phyloP scores from a whole-genome alignment of 2,797 vertebrate genomes.

The Scomberomorus guttatus region DNA sequence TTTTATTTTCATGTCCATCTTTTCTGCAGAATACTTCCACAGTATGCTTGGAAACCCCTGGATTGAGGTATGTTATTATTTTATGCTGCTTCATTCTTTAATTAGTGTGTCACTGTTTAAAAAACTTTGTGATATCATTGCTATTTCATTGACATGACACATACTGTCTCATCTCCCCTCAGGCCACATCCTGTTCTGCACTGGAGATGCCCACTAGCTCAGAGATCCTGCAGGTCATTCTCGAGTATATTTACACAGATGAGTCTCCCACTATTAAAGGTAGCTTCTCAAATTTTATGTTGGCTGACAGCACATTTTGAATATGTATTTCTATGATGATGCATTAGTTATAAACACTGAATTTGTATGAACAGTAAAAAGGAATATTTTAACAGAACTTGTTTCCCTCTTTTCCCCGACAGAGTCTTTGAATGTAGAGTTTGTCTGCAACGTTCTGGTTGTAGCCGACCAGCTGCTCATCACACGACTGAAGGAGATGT shows the following conservation, averaged over 20 bases:
- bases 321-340: not conserved
- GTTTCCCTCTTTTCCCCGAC: slow-evolving; percentile 42
- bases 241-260: slow-evolving; percentile 97
- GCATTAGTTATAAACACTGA: not conserved
- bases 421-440: slow-evolving; percentile 95
- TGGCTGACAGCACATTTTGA: not conserved
- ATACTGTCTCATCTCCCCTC: slow-evolving; percentile 26
- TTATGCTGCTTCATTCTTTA: not conserved
- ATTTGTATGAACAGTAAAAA: not conserved
- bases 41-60: slow-evolving; percentile 98
- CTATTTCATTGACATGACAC: not conserved
- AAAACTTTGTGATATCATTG: not conserved
- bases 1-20: slow-evolving; percentile 18
- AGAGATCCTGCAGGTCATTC: slow-evolving; percentile 92
- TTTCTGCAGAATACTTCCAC: slow-evolving; percentile 93
- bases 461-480: slow-evolving; percentile 97
- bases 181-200: slow-evolving; percentile 93
- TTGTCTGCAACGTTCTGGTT: slow-evolving; percentile 93
- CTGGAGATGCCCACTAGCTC: slow-evolving; percentile 94
- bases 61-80: slow-evolving; percentile 91
- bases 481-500: slow-evolving; percentile 95
- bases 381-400: not conserved
- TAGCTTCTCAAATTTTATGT: slow-evolving; percentile 57
- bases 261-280: slow-evolving; percentile 93
- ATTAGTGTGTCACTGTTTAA: not conserved